A percentile compares a stretch with the other conserved stretches of the same genome.
These are phyloP conservation scores for Mercenaria mercenaria DNA, from an alignment of 1,140 invertebrate genomes.

Conservation along the genomic window DNA sequence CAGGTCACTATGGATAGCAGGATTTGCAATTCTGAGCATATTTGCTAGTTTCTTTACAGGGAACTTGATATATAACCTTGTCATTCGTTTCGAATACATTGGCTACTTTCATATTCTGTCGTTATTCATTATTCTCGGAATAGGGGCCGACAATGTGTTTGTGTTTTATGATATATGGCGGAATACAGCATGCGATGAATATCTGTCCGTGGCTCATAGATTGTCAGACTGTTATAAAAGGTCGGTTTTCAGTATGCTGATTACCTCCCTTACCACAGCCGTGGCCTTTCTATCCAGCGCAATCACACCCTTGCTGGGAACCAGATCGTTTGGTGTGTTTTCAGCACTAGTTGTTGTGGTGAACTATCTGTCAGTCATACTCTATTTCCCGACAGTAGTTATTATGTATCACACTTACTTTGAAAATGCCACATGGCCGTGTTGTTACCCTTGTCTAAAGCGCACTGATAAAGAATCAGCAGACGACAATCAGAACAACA, in stretches of 20 bases:
- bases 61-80: constrained; percentile 74
- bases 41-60: constrained; percentile 69
- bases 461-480: not conserved
- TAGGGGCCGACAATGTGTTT: constrained; percentile 77
- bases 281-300: constrained; percentile 76
- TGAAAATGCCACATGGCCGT: constrained; percentile 58
- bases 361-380: constrained; percentile 79
- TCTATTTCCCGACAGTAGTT: constrained; percentile 79
- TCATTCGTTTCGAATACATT: not conserved
- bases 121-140: constrained; percentile 78
- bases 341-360: constrained; percentile 75
- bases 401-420: constrained; percentile 74
- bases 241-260: constrained; percentile 72
- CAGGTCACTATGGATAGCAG: constrained; percentile 72
- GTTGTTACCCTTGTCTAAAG: not conserved
- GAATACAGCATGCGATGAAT: constrained; percentile 49
- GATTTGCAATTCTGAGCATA: constrained; percentile 70
- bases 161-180: constrained; percentile 78
- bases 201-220: constrained; percentile 70
- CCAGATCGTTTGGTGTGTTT: constrained; percentile 78
- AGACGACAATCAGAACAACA: no score
- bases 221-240: constrained; percentile 69
- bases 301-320: constrained; percentile 73
- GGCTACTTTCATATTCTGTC: constrained; percentile 77
- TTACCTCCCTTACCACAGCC: constrained; percentile 77